Percentiles rank a stretch among this genome's conserved stretches.
Conservation (phyloP, 2,113 vertebrate genomes). For the Pantherophis guttatus region DNA sequence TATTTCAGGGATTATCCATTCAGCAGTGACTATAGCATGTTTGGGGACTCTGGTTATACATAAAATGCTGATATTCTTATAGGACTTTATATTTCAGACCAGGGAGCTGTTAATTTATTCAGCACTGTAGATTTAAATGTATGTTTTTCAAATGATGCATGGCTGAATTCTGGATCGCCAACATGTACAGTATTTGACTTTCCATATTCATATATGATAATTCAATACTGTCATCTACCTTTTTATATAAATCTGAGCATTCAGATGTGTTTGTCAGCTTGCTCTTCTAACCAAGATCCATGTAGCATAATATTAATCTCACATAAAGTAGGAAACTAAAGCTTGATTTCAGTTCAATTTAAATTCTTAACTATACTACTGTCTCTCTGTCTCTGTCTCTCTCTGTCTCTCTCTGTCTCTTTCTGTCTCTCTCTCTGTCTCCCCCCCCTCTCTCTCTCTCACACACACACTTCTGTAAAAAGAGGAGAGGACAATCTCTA, state of each 20-base stretch:
- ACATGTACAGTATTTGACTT: not conserved
- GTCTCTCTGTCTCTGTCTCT: no score
- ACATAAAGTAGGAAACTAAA: not conserved
- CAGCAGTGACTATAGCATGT: not conserved
- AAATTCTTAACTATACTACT: not conserved
- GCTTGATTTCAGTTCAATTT: not conserved
- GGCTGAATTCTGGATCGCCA: not conserved
- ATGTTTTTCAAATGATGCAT: not conserved
- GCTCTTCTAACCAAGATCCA: not conserved
- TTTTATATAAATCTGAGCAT: not conserved
- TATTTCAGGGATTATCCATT: not conserved
- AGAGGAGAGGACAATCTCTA: no score
- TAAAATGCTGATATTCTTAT: not conserved
- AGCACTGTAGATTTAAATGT: not conserved
- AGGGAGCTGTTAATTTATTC: not conserved
- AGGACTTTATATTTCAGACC: not conserved
- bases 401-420: no score
- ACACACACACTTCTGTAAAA: no score
- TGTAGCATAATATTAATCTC: not conserved
- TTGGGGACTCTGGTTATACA: not conserved
- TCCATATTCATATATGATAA: not conserved
- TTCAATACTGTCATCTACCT: not conserved
- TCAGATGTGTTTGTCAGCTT: not conserved
- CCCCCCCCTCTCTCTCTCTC: no score
- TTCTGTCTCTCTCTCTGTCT: no score